These are phyloP conservation scores for Orthonychiurus folsomi DNA, from an alignment of 2,888 invertebrate genomes.

Conservation along the genomic window DNA sequence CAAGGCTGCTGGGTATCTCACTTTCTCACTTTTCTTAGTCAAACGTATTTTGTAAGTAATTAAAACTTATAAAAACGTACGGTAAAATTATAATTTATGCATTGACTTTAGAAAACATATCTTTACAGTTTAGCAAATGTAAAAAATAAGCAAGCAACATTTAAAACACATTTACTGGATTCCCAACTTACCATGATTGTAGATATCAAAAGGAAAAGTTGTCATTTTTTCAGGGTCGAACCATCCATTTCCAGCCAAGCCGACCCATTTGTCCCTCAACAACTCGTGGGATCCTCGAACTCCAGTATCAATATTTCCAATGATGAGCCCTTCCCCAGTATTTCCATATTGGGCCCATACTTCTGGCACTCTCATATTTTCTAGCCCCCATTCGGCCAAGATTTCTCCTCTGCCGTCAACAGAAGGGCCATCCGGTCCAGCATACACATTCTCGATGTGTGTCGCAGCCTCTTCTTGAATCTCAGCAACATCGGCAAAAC, in stretches of 20 bases:
- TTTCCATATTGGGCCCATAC: not conserved
- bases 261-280: not conserved
- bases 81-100: too few relatives aligned
- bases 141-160: too few relatives aligned
- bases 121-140: too few relatives aligned
- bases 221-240: not conserved
- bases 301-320: slow-evolving; percentile 9
- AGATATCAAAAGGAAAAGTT: not conserved
- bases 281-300: not conserved
- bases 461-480: not conserved
- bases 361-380: not conserved
- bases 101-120: not conserved
- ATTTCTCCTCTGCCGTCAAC: too few relatives aligned
- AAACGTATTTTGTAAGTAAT: too few relatives aligned
- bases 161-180: too few relatives aligned
- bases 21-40: too few relatives aligned
- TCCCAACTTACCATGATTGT: not conserved
- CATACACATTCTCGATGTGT: not conserved
- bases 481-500: not conserved
- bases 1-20: too few relatives aligned
- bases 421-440: not conserved
- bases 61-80: too few relatives aligned
- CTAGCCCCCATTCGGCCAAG: not conserved
- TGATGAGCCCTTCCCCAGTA: not conserved
- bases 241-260: not conserved